Base-by-base conservation (phyloP, 2,113 vertebrate species). In the Plecturocebus donacophilus region DNA sequence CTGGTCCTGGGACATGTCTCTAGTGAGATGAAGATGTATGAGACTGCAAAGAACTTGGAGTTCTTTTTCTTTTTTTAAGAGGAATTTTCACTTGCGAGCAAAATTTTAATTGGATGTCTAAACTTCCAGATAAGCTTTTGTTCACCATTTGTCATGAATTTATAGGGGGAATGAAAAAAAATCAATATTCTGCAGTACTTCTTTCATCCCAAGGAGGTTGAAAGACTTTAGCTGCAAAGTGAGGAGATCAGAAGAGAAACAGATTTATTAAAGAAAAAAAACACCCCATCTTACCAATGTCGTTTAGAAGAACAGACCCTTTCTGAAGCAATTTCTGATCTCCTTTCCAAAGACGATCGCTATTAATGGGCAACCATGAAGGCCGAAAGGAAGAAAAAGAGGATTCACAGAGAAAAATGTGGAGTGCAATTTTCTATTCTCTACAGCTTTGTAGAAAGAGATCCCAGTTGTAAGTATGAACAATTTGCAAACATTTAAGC, bases 71-170 rank as follows among this genome's bases (percentile, higher is more conserved):
- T 82, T 66, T 52, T 77, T 71, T 10, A 27, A 73, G 79, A 88
- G 61, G 71, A 83, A 70, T 95, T 97, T 96, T 86, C 77, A 97
- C 68, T 87, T 93, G 68, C 79, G 90, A 97, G 76, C 81, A 93
- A 97, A 94, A 90, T 94, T 98, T 98, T 98, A 98, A 97, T 98
- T 98, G 96, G 96, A 94, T 13, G 3, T 95, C 73, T 84, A 93
- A 89, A 95, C 76, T 98, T 98, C 73, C 90, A 81, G 90, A 96
- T 97, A 96, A 97, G 96, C 96, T 97, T 97, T 96, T 98, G 96
- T 97, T 96, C 97, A 91, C 90, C 81, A 88, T 97, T 98, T 98
- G 97, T 97, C 97, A 96, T 96, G 95, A 97, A 96, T 98, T 95
- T 97, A 96, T 56, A 89, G 76, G 84, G 58, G 66, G 25, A 93